Evolutionary conservation across 2,113 vertebrate genomes (phyloP), one percentile per base, ranked within the genome.

Genomic region (Rhinolophus sinicus): DNA sequence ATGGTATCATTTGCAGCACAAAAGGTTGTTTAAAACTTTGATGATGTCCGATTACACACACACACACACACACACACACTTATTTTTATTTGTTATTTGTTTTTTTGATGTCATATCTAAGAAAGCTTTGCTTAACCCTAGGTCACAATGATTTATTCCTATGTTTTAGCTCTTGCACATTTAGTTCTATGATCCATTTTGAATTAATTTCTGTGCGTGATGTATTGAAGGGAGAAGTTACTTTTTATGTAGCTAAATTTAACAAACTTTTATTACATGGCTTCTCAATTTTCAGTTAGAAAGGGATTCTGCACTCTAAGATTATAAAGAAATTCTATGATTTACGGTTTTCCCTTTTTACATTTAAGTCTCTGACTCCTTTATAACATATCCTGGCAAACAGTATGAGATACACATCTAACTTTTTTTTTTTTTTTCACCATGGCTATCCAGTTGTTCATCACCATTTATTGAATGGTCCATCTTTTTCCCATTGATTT

Each of bases 201-300:
- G 40, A 44, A 44, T 44, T 44, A 44, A 44, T 44, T 44, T 44
- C 40, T 44, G 40, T 44, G 14, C 38, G 69, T 62, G 15, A n/a
- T 62, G 1, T 80, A 94, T 94, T 14, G 18, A 88, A 92, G 28
- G 67, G 58, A 88, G 54, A 76, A 88, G 44, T 77, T 83, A 84
- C 58, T 64, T 72, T 88, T 69, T 30, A 95, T 44, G 21, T 40
- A 38, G 15, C 73, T 35, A 88, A 83, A 65, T 70, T 75, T 70
- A 94, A 92, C 21, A 76, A 64, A 5, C 33, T 75, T 92, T 88
- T 35, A 75, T 60, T 30, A 72, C 47, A 82, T 44, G 62, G 35
- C 76, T 80, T 95, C 70, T 95, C 50, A 91, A 93, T 84, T 54
- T 77, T 90, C 65, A 81, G n/a, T 54, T 69, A 89, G 47, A 93